Percentiles rank a stretch among this genome's conserved stretches.
These are phyloP conservation scores for Romanomermis culicivorax DNA, from an alignment of 2,888 invertebrate genomes.

Conservation along the genomic window DNA sequence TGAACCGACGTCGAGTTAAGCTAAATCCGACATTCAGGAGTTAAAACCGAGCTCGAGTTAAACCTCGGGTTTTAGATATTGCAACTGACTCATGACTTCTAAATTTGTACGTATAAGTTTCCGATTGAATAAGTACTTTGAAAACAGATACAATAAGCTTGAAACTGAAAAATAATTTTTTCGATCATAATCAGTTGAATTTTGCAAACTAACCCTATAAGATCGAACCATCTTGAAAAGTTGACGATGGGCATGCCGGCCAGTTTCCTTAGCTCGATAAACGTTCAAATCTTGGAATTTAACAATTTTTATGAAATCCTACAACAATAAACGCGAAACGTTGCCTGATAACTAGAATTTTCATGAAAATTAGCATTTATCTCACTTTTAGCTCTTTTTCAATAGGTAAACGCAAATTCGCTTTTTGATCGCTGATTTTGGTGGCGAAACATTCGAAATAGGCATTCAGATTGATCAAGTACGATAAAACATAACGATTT, in stretches of 20 bases:
- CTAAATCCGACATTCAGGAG: too few species aligned
- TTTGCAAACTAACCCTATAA: slow-evolving; percentile 51
- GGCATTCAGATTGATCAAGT: not conserved
- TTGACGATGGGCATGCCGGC: slow-evolving; percentile 33
- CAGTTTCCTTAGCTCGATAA: slow-evolving; percentile 67
- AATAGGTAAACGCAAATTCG: slow-evolving; percentile 41
- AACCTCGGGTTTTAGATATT: too few species aligned
- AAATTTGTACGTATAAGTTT: too few species aligned
- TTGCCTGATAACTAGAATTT: not conserved
- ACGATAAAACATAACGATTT: not conserved
- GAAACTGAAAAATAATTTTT: too few species aligned
- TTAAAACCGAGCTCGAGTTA: too few species aligned
- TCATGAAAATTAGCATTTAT: too few species aligned
- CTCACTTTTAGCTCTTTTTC: slow-evolving; percentile 57
- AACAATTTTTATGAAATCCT: slow-evolving; percentile 76
- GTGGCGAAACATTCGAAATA: not conserved
- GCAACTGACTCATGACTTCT: too few species aligned
- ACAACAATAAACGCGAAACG: slow-evolving; percentile 11
- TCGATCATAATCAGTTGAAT: too few species aligned
- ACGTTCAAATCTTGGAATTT: slow-evolving; percentile 84
- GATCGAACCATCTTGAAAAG: slow-evolving; percentile 37
- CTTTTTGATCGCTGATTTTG: not conserved
- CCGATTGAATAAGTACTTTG: too few species aligned
- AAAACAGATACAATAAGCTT: too few species aligned
- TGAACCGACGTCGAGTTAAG: too few species aligned